Conservation (phyloP, 2,888 invertebrate species). For the Limulus polyphemus region DNA sequence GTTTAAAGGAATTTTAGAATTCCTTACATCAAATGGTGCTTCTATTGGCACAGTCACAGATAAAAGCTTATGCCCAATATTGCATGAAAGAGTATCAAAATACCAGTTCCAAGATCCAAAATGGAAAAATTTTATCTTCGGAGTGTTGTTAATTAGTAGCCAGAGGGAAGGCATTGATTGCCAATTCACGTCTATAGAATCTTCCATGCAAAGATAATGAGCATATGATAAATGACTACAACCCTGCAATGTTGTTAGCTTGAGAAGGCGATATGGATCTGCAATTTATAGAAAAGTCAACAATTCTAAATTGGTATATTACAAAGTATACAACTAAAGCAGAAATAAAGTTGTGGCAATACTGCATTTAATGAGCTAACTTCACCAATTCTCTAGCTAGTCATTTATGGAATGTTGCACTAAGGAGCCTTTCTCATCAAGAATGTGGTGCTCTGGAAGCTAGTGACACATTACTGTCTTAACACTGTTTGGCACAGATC, state of each 20-base stretch:
- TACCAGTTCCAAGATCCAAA: slow-evolving; percentile 4
- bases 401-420: background rate
- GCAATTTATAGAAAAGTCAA: background rate
- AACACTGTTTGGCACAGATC: slow-evolving; percentile 2
- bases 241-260: slow-evolving; percentile 1
- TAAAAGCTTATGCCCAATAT: background rate
- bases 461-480: slow-evolving; percentile 1
- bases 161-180: no score
- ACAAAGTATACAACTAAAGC: slow-evolving; percentile 6
- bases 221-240: slow-evolving; percentile 5
- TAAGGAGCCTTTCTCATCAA: background rate
- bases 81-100: slow-evolving; percentile 1
- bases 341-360: no score
- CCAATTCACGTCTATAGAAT: no score
- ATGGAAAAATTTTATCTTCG: no score
- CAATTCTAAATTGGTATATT: no score
- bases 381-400: background rate
- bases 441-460: slow-evolving; percentile 6
- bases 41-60: background rate
- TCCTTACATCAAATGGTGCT: background rate
- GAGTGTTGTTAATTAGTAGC: no score
- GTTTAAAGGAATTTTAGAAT: slow-evolving; percentile 2
- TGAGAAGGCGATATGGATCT: slow-evolving; percentile 3
- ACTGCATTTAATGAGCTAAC: no score
- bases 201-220: no score